Evolutionary conservation across 2,888 invertebrate genomes (phyloP).

Genomic region (Pachycephus smyrnensis): DNA sequence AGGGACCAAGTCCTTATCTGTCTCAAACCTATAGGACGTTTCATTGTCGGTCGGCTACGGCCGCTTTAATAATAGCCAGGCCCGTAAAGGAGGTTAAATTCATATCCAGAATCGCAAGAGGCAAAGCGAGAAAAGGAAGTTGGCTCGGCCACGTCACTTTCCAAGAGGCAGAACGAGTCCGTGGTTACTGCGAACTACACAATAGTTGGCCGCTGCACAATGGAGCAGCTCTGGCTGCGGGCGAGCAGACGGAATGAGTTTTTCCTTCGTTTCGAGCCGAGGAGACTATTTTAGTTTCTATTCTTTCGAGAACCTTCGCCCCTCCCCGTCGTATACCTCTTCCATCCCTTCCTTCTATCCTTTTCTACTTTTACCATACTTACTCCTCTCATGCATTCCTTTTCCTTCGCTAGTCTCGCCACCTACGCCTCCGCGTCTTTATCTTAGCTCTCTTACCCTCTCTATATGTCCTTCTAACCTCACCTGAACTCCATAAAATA

Average conservation of each 20-base stretch:
- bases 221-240: conserved; percentile 44
- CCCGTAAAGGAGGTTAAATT: conserved; percentile 1
- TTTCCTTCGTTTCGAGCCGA: conserved; percentile 51
- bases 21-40: background rate
- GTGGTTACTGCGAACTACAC: conserved; percentile 48
- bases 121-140: conserved; percentile 13
- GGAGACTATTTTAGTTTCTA: conserved; percentile 51
- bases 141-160: conserved; percentile 13
- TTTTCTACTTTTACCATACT: conserved; percentile 12
- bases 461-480: background rate
- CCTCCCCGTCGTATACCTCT: conserved; percentile 9
- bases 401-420: conserved; percentile 25
- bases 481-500: conserved; percentile 41
- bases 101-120: conserved; percentile 4
- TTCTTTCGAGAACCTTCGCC: conserved; percentile 36
- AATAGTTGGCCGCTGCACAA: conserved; percentile 52
- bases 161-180: conserved; percentile 18
- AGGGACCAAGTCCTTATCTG: conserved; percentile 3
- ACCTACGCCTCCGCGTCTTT: background rate
- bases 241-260: conserved; percentile 53
- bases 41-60: background rate
- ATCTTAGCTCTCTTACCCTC: background rate
- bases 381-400: conserved; percentile 18
- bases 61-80: background rate
- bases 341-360: conserved; percentile 16